phyloP scores from a whole-genome alignment of 2,888 invertebrate genomes.

The Sialis fuliginosa region DNA sequence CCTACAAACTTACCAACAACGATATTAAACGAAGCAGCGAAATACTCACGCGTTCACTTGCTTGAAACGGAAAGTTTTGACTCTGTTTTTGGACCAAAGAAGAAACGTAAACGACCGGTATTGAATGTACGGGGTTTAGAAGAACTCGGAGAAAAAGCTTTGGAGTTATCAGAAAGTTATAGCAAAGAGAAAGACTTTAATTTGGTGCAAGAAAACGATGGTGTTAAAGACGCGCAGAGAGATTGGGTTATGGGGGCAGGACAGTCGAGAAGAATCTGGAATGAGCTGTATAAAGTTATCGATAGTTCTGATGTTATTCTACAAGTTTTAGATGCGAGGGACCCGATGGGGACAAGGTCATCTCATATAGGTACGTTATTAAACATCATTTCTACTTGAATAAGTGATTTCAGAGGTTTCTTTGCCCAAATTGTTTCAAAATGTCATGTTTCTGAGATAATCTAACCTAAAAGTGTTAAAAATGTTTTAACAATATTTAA shows the following conservation, averaged over 20 bases:
- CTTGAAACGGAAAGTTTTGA: constrained; percentile 91
- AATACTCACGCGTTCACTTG: constrained; percentile 82
- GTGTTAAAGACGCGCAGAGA: constrained; percentile 60
- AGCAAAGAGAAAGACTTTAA: constrained; percentile 69
- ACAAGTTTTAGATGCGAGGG: constrained; percentile 91
- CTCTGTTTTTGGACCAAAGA: constrained; percentile 89
- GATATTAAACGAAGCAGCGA: constrained; percentile 78
- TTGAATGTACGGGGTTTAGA: constrained; percentile 56
- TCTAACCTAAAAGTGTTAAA: too few relatives aligned
- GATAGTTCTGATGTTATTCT: constrained; percentile 96
- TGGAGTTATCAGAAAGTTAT: constrained; percentile 57
- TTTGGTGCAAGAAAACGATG: constrained; percentile 62
- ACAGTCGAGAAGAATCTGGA: constrained; percentile 96
- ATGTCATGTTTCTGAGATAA: too few relatives aligned
- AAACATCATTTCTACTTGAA: neutral
- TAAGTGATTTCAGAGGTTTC: too few relatives aligned
- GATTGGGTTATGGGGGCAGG: constrained; percentile 95
- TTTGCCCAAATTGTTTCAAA: neutral
- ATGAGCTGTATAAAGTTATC: constrained; percentile 95
- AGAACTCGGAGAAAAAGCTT: constrained; percentile 55
- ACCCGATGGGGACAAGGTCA: constrained; percentile 92
- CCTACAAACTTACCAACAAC: constrained; percentile 90
- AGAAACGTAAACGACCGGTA: constrained; percentile 79
- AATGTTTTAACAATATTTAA: too few relatives aligned
- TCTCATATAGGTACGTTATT: constrained; percentile 48